Evolutionary conservation across 2,888 invertebrate species (phyloP).

Genomic region (Dynastes grantii): DNA sequence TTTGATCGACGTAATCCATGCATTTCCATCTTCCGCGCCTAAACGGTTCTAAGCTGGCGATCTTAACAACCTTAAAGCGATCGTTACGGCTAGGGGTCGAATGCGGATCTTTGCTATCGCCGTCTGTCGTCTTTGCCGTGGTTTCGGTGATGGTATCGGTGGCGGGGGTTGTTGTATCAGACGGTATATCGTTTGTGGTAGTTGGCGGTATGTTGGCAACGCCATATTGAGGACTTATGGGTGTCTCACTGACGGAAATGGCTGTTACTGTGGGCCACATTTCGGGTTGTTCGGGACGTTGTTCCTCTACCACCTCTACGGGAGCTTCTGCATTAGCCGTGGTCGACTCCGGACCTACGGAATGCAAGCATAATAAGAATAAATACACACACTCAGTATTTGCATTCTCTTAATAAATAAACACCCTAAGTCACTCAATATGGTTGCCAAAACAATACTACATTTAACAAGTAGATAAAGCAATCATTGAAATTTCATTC

Average conservation of each 20-base stretch:
- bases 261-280: conserved; percentile 57
- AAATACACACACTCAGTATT: conserved; percentile 43
- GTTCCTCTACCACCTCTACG: conserved; percentile 61
- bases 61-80: conserved; percentile 85
- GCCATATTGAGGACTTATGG: conserved; percentile 79
- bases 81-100: conserved; percentile 73
- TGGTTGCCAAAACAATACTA: conserved; percentile 55
- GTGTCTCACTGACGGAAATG: conserved; percentile 73
- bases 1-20: conserved; percentile 83
- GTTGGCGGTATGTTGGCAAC: conserved; percentile 74
- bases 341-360: conserved; percentile 70
- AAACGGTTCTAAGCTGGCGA: conserved; percentile 84
- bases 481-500: too few relatives aligned
- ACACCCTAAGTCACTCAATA: conserved; percentile 63
- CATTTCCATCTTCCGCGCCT: conserved; percentile 84
- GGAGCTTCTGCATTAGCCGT: conserved; percentile 68
- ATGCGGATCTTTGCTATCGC: conserved; percentile 74
- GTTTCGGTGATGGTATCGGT: conserved; percentile 65
- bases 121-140: conserved; percentile 68
- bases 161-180: conserved; percentile 60
- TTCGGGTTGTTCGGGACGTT: conserved; percentile 59
- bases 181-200: conserved; percentile 58
- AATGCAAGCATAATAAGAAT: conserved; percentile 62
- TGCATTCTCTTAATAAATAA: conserved; percentile 41
- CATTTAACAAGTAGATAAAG: not conserved